phyloP scores from a whole-genome alignment of 2,888 invertebrate species.

The Drosophila flavopinicola region DNA sequence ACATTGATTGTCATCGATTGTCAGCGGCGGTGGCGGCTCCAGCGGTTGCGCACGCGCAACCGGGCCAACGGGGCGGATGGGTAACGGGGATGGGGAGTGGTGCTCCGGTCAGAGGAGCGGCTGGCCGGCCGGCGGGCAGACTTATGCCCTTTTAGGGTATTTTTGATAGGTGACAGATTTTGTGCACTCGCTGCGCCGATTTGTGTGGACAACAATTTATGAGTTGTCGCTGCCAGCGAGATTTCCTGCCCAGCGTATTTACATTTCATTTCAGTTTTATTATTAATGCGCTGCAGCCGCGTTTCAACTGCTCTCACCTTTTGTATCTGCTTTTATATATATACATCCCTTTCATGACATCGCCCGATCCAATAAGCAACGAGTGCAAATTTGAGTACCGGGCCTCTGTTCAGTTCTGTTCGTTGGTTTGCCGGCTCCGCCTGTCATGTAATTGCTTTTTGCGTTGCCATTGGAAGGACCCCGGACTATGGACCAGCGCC shows the following conservation, averaged over 20 bases:
- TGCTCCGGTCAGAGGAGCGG: no score
- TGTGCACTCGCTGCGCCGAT: constrained; percentile 63
- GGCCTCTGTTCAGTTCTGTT: no score
- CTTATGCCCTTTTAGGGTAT: constrained; percentile 83
- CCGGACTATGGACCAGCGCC: no score
- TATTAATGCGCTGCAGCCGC: constrained; percentile 55
- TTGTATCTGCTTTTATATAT: constrained; percentile 58
- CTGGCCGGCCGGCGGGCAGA: no score
- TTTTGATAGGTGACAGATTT: constrained; percentile 83
- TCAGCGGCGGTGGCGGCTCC: constrained; percentile 56
- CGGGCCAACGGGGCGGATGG: constrained; percentile 5
- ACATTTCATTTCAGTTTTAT: constrained; percentile 70
- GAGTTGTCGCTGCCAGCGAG: constrained; percentile 72
- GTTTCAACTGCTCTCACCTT: constrained; percentile 18
- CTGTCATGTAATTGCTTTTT: constrained; percentile 80
- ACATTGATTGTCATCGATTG: constrained; percentile 83
- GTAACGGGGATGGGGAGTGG: not conserved
- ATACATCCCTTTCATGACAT: constrained; percentile 40
- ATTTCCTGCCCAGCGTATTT: constrained; percentile 51
- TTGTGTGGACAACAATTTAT: constrained; percentile 77
- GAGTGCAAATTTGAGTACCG: constrained; percentile 16
- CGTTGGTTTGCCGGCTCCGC: not conserved
- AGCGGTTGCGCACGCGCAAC: constrained; percentile 67
- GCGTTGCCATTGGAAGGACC: no score
- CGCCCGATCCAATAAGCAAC: constrained; percentile 39